Conservation (phyloP, 2,888 invertebrate species). For the Polymixis lichenea region DNA sequence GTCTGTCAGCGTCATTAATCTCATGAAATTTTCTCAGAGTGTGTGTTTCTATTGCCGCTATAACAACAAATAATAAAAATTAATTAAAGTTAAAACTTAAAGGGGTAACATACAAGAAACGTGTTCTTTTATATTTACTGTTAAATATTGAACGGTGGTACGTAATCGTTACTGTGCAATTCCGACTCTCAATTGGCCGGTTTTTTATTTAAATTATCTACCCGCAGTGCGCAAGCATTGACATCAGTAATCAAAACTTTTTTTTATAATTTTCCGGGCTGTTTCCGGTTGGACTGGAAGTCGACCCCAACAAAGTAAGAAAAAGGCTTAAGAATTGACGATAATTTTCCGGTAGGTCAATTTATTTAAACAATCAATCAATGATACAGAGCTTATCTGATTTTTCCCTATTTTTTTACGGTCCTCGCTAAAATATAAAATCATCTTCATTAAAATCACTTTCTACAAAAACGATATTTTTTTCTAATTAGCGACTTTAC, state of each 20-base stretch:
- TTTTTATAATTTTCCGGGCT: not conserved
- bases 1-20: no score
- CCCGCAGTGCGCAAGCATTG: not conserved
- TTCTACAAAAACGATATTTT: not conserved
- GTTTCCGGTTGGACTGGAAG: not conserved
- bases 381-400: not conserved
- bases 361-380: not conserved
- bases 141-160: no score
- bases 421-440: not conserved
- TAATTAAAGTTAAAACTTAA: no score
- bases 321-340: not conserved
- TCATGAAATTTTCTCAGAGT: no score
- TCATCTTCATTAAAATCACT: conserved; percentile 9
- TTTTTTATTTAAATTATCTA: not conserved
- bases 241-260: not conserved
- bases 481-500: conserved; percentile 18
- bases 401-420: not conserved
- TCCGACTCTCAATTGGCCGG: no score
- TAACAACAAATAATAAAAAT: no score
- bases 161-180: no score
- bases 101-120: no score
- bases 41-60: no score
- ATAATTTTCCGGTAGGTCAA: not conserved
- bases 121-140: no score
- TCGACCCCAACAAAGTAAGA: not conserved